A percentile compares a stretch with the other conserved stretches of the same genome.
Conservation (phyloP, 2,888 invertebrate species). For the Conus canariensis region DNA sequence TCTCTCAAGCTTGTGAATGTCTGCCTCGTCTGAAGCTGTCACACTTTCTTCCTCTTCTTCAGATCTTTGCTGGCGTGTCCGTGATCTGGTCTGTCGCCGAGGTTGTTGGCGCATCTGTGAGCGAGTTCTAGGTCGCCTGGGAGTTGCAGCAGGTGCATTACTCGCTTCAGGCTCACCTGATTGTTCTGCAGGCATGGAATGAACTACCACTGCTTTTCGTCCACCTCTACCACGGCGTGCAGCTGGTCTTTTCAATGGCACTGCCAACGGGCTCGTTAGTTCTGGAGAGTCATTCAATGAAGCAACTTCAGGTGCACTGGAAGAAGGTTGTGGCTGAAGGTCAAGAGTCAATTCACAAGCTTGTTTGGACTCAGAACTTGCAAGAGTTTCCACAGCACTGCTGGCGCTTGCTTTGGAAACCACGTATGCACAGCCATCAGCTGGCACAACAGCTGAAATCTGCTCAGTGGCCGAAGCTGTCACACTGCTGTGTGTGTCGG, state of each 20-base stretch:
- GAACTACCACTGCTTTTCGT: neutral
- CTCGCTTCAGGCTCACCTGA: neutral
- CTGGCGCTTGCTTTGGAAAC: neutral
- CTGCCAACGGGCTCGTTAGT: neutral
- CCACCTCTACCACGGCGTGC: neutral
- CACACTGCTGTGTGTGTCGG: neutral
- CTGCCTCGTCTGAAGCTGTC: neutral
- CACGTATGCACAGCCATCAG: neutral
- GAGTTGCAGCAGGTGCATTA: neutral
- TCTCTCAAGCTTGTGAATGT: neutral
- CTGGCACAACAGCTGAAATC: neutral
- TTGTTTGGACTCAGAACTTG: neutral
- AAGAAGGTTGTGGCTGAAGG: neutral
- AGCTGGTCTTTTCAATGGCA: neutral
- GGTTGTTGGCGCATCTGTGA: constrained; percentile 14
- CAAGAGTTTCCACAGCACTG: neutral
- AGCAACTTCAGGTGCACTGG: neutral
- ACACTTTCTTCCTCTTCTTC: constrained; percentile 22
- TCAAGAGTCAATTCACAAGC: neutral
- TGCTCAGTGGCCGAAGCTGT: neutral
- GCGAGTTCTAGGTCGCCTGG: constrained; percentile 22
- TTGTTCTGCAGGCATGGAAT: neutral
- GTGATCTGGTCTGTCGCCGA: constrained; percentile 26
- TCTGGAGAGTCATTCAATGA: neutral
- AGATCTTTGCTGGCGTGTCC: constrained; percentile 12